These are phyloP conservation scores for Rhinolophus sinicus DNA, from an alignment of 2,113 vertebrate species.

Conservation along the genomic window DNA sequence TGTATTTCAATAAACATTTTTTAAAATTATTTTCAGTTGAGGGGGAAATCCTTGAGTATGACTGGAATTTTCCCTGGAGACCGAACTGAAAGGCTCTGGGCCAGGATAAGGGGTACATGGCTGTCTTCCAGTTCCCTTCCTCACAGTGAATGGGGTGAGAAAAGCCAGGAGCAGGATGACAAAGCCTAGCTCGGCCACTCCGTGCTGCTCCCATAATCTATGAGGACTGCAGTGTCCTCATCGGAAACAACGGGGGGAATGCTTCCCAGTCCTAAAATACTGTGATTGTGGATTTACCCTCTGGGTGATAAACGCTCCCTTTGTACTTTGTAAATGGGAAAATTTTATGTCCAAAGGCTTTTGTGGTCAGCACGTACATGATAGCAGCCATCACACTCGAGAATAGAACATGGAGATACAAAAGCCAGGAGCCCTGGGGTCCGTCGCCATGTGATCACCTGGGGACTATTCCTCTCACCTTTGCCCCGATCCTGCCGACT, in stretches of 20 bases:
- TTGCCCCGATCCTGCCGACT: background rate
- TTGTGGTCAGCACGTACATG: background rate
- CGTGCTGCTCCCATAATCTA: fast-evolving
- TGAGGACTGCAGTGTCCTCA: background rate
- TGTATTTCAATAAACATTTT: background rate
- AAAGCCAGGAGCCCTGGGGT: background rate
- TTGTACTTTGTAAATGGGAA: background rate
- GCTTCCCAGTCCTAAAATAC: background rate
- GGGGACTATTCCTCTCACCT: background rate
- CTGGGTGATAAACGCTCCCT: background rate
- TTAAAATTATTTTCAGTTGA: background rate
- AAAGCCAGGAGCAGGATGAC: background rate
- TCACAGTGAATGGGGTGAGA: background rate
- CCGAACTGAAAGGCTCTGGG: background rate
- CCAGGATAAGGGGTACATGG: background rate
- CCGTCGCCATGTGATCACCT: fast-evolving
- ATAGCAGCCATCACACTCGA: background rate
- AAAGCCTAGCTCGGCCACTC: background rate
- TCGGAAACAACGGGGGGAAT: background rate
- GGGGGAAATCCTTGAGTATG: background rate
- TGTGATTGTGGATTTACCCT: background rate
- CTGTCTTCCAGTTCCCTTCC: background rate
- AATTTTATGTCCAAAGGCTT: background rate
- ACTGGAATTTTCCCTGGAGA: background rate
- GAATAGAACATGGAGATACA: background rate